Percentiles rank a stretch among this genome's conserved stretches.
phyloP scores from a whole-genome alignment of 2,888 invertebrate species.

The Serrognathus titanus region DNA sequence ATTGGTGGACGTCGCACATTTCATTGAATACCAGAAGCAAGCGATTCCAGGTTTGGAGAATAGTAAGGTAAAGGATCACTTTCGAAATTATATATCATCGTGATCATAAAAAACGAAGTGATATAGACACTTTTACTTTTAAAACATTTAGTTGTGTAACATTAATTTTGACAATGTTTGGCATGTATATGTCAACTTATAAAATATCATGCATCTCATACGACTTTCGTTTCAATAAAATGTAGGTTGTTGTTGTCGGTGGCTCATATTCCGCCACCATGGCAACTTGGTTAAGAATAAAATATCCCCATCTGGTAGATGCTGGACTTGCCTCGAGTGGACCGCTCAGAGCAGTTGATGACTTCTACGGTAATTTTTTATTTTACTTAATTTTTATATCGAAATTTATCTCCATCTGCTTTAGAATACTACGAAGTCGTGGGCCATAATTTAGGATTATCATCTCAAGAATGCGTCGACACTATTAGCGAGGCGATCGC shows the following conservation, averaged over 20 bases:
- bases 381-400: too few relatives aligned
- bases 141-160: too few relatives aligned
- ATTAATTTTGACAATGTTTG: too few relatives aligned
- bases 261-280: slow-evolving; percentile 30
- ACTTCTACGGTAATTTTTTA: slow-evolving; percentile 23
- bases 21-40: slow-evolving; percentile 39
- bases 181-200: too few relatives aligned
- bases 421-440: slow-evolving; percentile 57
- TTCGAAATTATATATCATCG: too few relatives aligned
- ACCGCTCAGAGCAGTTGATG: slow-evolving; percentile 27
- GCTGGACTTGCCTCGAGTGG: slow-evolving; percentile 30
- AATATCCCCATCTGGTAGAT: slow-evolving; percentile 29
- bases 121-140: too few relatives aligned
- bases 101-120: too few relatives aligned
- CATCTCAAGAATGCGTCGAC: slow-evolving; percentile 42
- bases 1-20: slow-evolving; percentile 47
- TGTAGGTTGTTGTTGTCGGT: slow-evolving; percentile 29
- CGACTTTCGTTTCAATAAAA: background rate
- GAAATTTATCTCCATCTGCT: background rate
- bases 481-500: slow-evolving; percentile 46
- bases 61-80: slow-evolving; percentile 39
- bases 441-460: slow-evolving; percentile 43
- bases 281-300: slow-evolving; percentile 29
- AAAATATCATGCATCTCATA: too few relatives aligned
- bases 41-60: slow-evolving; percentile 38